phyloP scores from a whole-genome alignment of 35 echinoderm and acorn worm genomes.

The Eucidaris tribuloides region DNA sequence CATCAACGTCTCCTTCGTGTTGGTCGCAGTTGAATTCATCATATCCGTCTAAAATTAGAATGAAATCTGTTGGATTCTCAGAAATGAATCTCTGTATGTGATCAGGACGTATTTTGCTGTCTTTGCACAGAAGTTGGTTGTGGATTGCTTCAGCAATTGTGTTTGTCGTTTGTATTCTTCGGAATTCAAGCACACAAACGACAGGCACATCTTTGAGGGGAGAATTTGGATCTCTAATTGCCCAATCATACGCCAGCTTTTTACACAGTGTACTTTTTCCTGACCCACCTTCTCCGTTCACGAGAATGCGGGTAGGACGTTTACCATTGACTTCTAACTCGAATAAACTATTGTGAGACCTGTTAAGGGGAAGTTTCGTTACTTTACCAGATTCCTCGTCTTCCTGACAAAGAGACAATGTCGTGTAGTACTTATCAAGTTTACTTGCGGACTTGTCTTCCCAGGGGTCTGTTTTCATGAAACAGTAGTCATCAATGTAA shows the following conservation, averaged over 20 bases:
- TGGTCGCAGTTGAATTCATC: not conserved
- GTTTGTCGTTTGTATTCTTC: not conserved
- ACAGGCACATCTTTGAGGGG: not conserved
- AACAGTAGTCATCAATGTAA: no score
- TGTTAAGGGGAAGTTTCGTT: no score
- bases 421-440: no score
- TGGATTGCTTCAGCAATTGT: not conserved
- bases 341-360: no score
- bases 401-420: no score
- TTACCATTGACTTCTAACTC: no score
- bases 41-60: not conserved
- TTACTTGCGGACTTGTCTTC: no score
- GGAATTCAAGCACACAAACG: slow-evolving; percentile 2
- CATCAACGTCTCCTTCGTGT: not conserved
- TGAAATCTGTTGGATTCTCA: not conserved
- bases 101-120: not conserved
- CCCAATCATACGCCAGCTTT: slow-evolving; percentile 15
- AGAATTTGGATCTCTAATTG: not conserved
- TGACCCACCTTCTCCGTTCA: no score
- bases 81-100: not conserved
- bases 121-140: slow-evolving; percentile 3
- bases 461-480: no score
- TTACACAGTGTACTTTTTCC: no score
- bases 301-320: no score
- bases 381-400: no score